Evolutionary conservation across 2,113 vertebrate species (phyloP).

Genomic region (Aplodontia rufa): DNA sequence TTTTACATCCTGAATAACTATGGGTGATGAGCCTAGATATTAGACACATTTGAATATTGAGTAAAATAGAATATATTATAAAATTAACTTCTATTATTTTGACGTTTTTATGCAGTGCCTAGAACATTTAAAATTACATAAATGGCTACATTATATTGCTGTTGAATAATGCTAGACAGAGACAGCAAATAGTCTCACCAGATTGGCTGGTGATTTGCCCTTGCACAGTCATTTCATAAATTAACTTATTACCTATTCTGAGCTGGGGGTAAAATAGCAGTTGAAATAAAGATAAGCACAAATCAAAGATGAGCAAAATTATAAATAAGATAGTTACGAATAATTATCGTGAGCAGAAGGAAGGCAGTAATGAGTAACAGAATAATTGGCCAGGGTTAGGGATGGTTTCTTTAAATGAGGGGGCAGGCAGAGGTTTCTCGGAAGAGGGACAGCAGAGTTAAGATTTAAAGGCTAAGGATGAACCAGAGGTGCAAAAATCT

Average conservation of each 20-base stretch:
- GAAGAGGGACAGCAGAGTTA: not conserved
- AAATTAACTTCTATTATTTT: not conserved
- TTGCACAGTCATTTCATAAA: conserved; percentile 21
- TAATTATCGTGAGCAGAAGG: conserved; percentile 19
- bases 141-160: not conserved
- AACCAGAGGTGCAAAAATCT: not conserved
- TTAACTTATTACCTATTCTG: conserved; percentile 35
- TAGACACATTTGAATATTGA: not conserved
- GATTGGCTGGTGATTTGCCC: not conserved
- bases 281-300: not conserved
- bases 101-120: not conserved
- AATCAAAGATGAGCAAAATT: conserved; percentile 1
- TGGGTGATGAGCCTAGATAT: not conserved
- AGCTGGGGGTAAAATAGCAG: not conserved
- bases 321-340: conserved; percentile 38
- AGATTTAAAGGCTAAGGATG: not conserved
- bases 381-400: not conserved
- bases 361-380: not conserved
- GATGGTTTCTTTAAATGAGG: not conserved
- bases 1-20: not conserved
- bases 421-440: not conserved
- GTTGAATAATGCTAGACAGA: not conserved
- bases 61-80: conserved; percentile 5
- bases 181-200: not conserved
- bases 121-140: conserved; percentile 8